Evolutionary conservation across 2,888 invertebrate genomes (phyloP).

Genomic region (Conops quadrifasciatus): DNA sequence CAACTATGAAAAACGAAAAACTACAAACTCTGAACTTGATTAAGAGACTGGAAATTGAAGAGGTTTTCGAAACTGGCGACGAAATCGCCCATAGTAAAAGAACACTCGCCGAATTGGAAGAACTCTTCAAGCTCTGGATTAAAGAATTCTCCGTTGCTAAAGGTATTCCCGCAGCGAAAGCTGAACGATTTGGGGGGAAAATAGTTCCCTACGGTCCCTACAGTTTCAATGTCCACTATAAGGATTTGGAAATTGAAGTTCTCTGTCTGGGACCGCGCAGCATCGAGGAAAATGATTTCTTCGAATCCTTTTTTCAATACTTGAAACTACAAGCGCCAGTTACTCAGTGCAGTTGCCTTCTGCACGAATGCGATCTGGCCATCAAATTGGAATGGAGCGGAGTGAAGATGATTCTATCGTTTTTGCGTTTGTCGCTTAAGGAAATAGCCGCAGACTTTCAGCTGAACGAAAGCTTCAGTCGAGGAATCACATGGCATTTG

Average conservation of each 20-base stretch:
- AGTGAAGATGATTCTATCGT: conserved; percentile 95
- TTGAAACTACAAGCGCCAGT: conserved; percentile 83
- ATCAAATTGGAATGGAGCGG: conserved; percentile 97
- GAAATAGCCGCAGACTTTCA: conserved; percentile 88
- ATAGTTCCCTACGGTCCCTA: conserved; percentile 98
- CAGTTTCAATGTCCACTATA: conserved; percentile 87
- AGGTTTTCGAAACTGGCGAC: conserved; percentile 85
- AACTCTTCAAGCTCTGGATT: conserved; percentile 90
- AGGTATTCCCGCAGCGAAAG: conserved; percentile 87
- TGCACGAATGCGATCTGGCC: conserved; percentile 96
- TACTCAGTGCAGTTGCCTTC: conserved; percentile 82
- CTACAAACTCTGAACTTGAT: conserved; percentile 71
- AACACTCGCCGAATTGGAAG: conserved; percentile 80
- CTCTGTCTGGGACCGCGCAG: conserved; percentile 94
- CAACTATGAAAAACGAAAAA: too few species aligned
- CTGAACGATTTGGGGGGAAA: conserved; percentile 91
- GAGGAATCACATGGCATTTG: conserved; percentile 86
- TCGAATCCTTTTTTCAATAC: conserved; percentile 86
- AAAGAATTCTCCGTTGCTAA: conserved; percentile 81
- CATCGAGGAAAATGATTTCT: conserved; percentile 89
- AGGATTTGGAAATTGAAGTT: conserved; percentile 97
- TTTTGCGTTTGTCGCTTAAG: conserved; percentile 87
- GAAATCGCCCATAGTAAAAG: conserved; percentile 87
- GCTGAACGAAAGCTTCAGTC: conserved; percentile 82
- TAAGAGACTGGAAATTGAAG: conserved; percentile 76